Percentiles rank a stretch among this genome's conserved stretches.
phyloP scores from a whole-genome alignment of 2,797 vertebrate genomes.

The Anas georgica region DNA sequence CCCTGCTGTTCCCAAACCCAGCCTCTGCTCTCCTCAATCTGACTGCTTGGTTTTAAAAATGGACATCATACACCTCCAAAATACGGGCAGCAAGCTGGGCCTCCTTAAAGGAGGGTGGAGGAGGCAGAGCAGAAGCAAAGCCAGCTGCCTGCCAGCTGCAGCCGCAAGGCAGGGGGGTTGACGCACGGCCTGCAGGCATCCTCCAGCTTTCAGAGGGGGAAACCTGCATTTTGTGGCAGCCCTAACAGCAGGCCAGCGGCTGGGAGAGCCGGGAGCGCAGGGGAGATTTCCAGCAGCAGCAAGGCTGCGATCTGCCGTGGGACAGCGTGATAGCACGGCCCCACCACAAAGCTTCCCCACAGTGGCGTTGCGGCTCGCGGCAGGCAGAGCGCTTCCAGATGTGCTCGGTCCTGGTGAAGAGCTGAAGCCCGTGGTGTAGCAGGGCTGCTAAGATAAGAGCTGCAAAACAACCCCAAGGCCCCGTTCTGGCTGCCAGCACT shows the following conservation, averaged over 20 bases:
- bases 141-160: too few species aligned
- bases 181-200: accelerated
- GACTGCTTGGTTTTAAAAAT: too few species aligned
- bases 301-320: accelerated
- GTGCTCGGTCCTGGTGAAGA: accelerated
- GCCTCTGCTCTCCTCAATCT: too few species aligned
- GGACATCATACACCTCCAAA: too few species aligned
- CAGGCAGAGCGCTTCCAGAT: accelerated
- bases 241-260: background rate
- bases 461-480: background rate
- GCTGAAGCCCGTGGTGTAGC: accelerated
- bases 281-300: background rate
- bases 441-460: background rate
- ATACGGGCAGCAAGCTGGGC: too few species aligned
- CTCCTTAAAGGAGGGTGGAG: too few species aligned
- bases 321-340: accelerated
- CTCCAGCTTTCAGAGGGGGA: background rate
- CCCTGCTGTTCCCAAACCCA: background rate
- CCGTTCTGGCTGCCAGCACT: background rate
- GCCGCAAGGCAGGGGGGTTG: accelerated
- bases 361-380: accelerated
- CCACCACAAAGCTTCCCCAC: accelerated
- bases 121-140: too few species aligned
- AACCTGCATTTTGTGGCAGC: background rate
- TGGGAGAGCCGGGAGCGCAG: background rate